phyloP scores from a whole-genome alignment of 2,113 vertebrate species.

The Sapayoa aenigma region DNA sequence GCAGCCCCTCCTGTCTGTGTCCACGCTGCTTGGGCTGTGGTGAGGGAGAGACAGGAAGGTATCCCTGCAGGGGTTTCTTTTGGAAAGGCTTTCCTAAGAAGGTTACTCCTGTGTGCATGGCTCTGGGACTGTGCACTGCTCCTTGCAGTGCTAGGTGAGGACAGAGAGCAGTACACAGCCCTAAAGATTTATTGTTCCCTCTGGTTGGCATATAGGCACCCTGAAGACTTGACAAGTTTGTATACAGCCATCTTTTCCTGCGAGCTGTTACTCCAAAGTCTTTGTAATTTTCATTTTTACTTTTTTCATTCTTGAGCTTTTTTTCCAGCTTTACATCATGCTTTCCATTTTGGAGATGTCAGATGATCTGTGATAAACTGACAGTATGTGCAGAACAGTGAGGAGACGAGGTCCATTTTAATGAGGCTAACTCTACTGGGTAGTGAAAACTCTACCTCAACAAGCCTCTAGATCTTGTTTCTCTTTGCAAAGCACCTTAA shows the following conservation, averaged over 20 bases:
- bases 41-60: neutral
- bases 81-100: neutral
- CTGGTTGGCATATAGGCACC: neutral
- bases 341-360: conserved; percentile 53
- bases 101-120: rapidly evolving
- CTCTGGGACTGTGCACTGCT: neutral
- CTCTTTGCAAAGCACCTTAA: neutral
- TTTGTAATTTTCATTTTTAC: neutral
- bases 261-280: neutral
- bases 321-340: conserved; percentile 20
- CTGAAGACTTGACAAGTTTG: neutral
- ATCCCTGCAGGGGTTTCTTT: no score
- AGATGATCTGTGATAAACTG: conserved; percentile 55
- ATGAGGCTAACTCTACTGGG: conserved; percentile 34
- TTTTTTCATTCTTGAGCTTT: neutral
- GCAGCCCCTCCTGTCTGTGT: neutral
- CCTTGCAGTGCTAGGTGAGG: neutral
- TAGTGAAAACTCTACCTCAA: neutral
- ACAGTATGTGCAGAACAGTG: conserved; percentile 10
- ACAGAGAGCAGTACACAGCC: neutral
- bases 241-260: neutral
- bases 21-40: neutral
- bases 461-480: conserved; percentile 21
- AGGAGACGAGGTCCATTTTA: conserved; percentile 39
- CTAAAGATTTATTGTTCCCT: neutral